These are phyloP conservation scores for Micropoecilia bifurca DNA, from an alignment of 2,797 vertebrate genomes.

Conservation along the genomic window DNA sequence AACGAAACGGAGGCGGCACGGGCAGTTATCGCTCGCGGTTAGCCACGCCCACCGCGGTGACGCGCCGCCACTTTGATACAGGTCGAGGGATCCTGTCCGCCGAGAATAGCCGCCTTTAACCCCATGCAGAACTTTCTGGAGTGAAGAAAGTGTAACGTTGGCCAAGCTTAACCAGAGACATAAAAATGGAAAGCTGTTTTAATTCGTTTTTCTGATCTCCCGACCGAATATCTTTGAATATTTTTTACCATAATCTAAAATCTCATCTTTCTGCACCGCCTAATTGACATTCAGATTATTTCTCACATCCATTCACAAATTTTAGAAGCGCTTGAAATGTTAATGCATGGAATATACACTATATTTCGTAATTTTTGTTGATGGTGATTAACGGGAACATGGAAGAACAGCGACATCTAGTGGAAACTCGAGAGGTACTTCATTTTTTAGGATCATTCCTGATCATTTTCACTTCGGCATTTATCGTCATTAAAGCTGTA, in stretches of 20 bases:
- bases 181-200: neutral
- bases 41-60: slow-evolving; percentile 76
- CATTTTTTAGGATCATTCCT: neutral
- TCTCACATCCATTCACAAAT: slow-evolving; percentile 21
- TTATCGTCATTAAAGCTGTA: neutral
- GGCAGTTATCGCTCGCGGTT: slow-evolving; percentile 40
- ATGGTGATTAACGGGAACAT: neutral
- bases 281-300: slow-evolving; percentile 8
- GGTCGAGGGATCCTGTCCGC: slow-evolving; percentile 30
- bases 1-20: slow-evolving; percentile 32
- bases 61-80: slow-evolving; percentile 55
- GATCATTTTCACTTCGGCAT: neutral
- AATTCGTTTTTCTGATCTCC: neutral
- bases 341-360: slow-evolving; percentile 21
- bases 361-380: neutral
- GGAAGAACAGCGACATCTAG: slow-evolving; percentile 78
- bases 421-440: slow-evolving; percentile 26
- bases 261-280: neutral
- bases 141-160: neutral
- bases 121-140: neutral
- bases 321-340: slow-evolving; percentile 29
- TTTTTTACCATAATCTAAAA: neutral
- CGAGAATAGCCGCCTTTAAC: neutral
- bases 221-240: neutral
- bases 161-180: neutral